Evolutionary conservation across 53 echinoderm and acorn worm genomes (phyloP).

Genomic region (Glandiceps talaboti): DNA sequence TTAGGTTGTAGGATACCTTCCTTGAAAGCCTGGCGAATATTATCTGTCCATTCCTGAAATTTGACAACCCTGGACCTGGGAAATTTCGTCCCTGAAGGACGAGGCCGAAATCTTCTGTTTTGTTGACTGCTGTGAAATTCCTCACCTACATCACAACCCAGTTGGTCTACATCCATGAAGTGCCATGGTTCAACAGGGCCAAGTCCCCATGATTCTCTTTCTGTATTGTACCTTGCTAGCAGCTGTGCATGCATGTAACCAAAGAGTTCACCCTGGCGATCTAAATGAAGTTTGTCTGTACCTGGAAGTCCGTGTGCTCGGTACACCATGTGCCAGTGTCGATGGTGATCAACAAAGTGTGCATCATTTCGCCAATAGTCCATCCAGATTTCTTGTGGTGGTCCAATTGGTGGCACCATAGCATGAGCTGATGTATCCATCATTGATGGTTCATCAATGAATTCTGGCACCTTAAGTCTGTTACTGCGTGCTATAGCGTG

Average conservation of each 20-base stretch:
- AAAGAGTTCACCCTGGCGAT: constrained; percentile 49
- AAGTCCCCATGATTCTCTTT: constrained; percentile 27
- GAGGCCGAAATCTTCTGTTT: background rate
- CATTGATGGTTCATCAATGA: background rate
- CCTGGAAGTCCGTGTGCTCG: background rate
- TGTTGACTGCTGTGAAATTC: background rate
- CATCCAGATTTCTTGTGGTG: constrained; percentile 24
- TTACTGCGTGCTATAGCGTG: background rate
- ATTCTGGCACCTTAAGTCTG: background rate
- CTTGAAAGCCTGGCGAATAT: background rate
- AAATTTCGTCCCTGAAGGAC: background rate
- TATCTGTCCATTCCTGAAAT: background rate
- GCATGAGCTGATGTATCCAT: background rate
- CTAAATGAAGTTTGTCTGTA: background rate
- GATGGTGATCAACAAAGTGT: constrained; percentile 30
- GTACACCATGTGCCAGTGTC: constrained; percentile 40
- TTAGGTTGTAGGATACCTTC: background rate
- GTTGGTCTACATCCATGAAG: background rate
- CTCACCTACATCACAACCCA: background rate
- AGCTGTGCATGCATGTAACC: constrained; percentile 58
- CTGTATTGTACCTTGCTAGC: constrained; percentile 45
- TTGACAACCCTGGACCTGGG: background rate
- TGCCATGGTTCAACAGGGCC: constrained; percentile 21
- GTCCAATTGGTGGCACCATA: background rate
- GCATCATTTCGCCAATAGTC: constrained; percentile 43